phyloP scores from a whole-genome alignment of 2,113 vertebrate genomes.

The Glaucidium brasilianum region DNA sequence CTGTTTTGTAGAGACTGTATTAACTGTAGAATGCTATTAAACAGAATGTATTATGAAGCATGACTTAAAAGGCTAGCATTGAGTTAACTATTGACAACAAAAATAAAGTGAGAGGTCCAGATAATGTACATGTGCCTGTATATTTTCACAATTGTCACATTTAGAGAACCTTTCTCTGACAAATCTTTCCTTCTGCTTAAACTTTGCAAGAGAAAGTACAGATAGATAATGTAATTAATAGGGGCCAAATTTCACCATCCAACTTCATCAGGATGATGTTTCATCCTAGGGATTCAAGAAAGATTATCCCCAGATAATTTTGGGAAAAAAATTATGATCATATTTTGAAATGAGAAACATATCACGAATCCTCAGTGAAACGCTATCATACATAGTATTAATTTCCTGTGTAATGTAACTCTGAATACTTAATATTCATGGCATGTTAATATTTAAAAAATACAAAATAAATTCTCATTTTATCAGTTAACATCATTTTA shows the following conservation, averaged over 20 bases:
- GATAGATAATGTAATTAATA: background rate
- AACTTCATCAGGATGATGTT: background rate
- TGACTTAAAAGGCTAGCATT: background rate
- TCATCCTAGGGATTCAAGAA: background rate
- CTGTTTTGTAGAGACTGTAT: background rate
- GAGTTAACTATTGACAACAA: background rate
- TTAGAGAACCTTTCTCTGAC: background rate
- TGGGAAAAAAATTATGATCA: background rate
- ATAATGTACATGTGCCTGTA: background rate
- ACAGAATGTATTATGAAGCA: background rate
- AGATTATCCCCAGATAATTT: background rate
- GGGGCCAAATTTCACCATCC: background rate
- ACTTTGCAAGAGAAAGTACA: background rate
- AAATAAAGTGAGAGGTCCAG: background rate
- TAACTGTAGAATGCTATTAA: background rate
- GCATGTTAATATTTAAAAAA: constrained; percentile 24
- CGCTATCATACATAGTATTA: background rate
- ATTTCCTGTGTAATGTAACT: background rate
- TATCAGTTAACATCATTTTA: background rate
- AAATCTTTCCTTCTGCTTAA: background rate
- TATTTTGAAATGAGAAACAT: constrained; percentile 10
- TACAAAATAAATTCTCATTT: constrained; percentile 4
- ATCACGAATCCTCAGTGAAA: background rate
- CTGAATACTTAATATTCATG: background rate
- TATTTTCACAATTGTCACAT: background rate